These are phyloP conservation scores for Sus cebifrons DNA, from an alignment of 2,797 vertebrate genomes.

Conservation along the genomic window DNA sequence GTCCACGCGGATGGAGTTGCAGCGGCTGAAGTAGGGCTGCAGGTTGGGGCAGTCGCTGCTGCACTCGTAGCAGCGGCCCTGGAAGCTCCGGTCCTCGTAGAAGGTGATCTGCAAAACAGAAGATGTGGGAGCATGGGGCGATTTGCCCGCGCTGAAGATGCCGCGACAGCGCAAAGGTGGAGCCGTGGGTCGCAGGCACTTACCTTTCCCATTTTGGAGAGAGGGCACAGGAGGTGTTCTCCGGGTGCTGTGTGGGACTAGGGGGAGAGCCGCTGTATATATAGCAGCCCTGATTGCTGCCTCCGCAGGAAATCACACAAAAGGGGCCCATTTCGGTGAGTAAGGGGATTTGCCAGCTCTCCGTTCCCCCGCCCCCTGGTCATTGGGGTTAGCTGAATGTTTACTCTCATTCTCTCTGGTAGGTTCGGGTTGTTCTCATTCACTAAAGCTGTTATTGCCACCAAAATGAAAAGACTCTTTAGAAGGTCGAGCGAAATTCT, in stretches of 20 bases:
- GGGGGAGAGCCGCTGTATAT: conserved; percentile 69
- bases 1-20: conserved; percentile 79
- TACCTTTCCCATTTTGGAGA: conserved; percentile 84
- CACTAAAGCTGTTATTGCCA: conserved; percentile 76
- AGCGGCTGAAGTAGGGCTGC: conserved; percentile 78
- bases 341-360: conserved; percentile 69
- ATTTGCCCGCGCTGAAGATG: not conserved
- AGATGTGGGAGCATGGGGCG: not conserved
- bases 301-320: conserved; percentile 83
- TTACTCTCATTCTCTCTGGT: conserved; percentile 73
- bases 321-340: conserved; percentile 71
- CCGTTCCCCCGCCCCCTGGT: conserved; percentile 27
- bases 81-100: conserved; percentile 82
- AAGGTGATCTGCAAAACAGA: conserved; percentile 73
- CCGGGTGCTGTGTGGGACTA: not conserved
- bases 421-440: conserved; percentile 72
- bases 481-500: conserved; percentile 64
- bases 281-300: conserved; percentile 80
- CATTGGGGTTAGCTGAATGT: conserved; percentile 66
- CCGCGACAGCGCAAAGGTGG: not conserved
- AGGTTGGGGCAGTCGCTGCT: conserved; percentile 77
- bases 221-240: not conserved
- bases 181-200: not conserved
- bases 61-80: conserved; percentile 76
- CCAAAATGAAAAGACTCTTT: conserved; percentile 72